A percentile compares a stretch with the other conserved stretches of the same genome.
Conservation (phyloP, 2,797 vertebrate genomes). For the Todus mexicanus region DNA sequence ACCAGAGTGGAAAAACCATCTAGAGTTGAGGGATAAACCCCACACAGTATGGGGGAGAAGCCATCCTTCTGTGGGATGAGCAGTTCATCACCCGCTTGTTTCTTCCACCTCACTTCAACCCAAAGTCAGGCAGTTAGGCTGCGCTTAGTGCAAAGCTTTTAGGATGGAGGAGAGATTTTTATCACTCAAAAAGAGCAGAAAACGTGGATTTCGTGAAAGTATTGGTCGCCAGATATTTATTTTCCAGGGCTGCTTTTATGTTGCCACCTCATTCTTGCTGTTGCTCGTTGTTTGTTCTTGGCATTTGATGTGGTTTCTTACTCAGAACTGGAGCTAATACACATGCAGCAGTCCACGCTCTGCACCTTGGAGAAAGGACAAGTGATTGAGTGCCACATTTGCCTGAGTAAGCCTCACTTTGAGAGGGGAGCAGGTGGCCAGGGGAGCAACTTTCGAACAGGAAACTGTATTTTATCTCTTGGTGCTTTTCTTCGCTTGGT, state of each 20-base stretch:
- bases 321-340: constrained; percentile 61
- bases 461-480: neutral
- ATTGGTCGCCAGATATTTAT: neutral
- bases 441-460: constrained; percentile 25
- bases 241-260: constrained; percentile 37
- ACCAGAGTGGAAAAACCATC: neutral
- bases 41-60: neutral
- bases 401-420: constrained; percentile 12
- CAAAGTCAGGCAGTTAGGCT: neutral
- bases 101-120: neutral
- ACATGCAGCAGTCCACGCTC: constrained; percentile 31
- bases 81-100: neutral
- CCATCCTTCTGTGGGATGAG: neutral
- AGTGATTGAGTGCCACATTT: neutral
- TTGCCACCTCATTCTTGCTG: constrained; percentile 46
- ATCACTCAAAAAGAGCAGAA: neutral
- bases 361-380: constrained; percentile 37
- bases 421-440: constrained; percentile 44
- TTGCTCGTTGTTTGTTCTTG: constrained; percentile 47
- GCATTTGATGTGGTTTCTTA: constrained; percentile 50
- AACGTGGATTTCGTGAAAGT: neutral
- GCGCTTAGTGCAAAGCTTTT: neutral
- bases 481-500: neutral
- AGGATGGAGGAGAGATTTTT: neutral
- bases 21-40: neutral